Evolutionary conservation across 2,888 invertebrate species (phyloP), one percentile per base, ranked within the genome.

Genomic region (Dione juno): DNA sequence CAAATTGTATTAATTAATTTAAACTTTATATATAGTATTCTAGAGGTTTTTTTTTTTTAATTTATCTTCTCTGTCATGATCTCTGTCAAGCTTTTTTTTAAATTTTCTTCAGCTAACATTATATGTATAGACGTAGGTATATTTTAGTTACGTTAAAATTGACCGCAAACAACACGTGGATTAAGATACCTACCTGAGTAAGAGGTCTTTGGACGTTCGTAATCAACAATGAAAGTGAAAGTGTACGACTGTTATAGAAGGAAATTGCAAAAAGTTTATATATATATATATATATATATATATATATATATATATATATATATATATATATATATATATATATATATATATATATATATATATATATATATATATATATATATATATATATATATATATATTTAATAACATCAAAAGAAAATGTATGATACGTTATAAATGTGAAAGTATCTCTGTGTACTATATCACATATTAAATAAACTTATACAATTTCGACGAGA

Each of bases 181-280:
- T 10, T 21, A 21, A 19, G 19, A 59, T 48, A 19, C 11, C 50
- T 50, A 14, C 21, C 21, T n/a, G 41, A 28, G 41, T 11, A 43
- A 61, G 66, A 53, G 70, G 63, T 66, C 67, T 35, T 63, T 67
- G 70, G 64, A 67, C 70, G 45, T 43, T 43, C 53, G 35, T 35
- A 61, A 35, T 59, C 48, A 63, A 48, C 63, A 57, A 67, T 63
- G 63, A 67, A 67, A 70, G 70, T 67, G 70, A 70, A 70, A 70
- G 69, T 61, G 2, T 43, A 9, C 43, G 7, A 43, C 43, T 43
- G 28, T 66, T 37, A 19, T 48, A 19, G 50, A n/a, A 64, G 50
- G 50, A 48, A 64, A 50, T 37, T 16, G 7, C 37, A 37, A 48
- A 37, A 37, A 11, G 19, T 35, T 37, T 64, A 50, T 45, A 48